Evolutionary conservation across 2,113 vertebrate genomes (phyloP).

Genomic region (Platycercus adscitus): DNA sequence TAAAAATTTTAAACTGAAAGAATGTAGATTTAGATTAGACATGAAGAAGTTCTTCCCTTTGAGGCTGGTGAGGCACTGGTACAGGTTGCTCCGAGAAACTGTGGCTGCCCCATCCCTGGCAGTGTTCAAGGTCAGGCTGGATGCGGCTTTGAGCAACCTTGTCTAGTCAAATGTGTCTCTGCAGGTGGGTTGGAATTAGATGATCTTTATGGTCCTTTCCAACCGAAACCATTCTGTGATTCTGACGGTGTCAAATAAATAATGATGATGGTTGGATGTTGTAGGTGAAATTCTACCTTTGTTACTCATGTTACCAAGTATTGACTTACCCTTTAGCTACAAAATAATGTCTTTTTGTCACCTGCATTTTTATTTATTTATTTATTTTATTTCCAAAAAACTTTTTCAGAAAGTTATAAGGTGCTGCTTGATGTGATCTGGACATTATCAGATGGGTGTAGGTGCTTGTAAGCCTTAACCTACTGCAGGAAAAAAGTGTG

Average conservation of each 20-base stretch:
- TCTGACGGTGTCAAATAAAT: background rate
- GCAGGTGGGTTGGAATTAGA: background rate
- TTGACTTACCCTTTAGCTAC: background rate
- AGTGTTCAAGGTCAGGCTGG: background rate
- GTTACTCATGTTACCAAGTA: background rate
- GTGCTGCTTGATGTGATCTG: background rate
- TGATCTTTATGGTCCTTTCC: background rate
- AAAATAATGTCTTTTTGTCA: background rate
- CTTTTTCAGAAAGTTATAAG: background rate
- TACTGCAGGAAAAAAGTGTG: background rate
- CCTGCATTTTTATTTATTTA: background rate
- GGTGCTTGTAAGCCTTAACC: background rate
- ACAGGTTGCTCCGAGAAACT: background rate
- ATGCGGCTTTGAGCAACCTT: background rate
- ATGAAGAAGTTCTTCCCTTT: background rate
- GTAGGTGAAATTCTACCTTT: background rate
- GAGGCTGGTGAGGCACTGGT: background rate
- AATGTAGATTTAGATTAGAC: background rate
- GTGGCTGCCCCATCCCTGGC: background rate
- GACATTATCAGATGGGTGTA: background rate
- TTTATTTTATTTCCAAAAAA: background rate
- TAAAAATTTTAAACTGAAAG: background rate
- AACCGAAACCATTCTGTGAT: background rate
- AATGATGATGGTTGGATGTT: background rate
- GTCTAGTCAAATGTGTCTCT: background rate